Evolutionary conservation across 2,113 vertebrate species (phyloP), one percentile per base, ranked within the genome.

Genomic region (Anarhynchus alexandrinus): DNA sequence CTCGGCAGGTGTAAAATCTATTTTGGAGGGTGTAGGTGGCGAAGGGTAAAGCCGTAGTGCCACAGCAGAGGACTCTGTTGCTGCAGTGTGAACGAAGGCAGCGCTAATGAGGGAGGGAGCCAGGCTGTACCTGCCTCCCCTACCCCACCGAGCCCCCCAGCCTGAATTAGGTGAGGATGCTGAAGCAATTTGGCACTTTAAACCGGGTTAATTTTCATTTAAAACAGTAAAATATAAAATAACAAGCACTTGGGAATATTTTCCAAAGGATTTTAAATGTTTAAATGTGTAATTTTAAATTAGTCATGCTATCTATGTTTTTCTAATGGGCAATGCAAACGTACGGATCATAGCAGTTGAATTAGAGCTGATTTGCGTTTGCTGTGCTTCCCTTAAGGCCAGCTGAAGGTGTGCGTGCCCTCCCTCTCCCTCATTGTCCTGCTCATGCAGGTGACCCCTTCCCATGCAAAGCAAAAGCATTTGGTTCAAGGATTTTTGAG

Each of bases 311-410:
- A 19, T 26, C 32, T 71, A 0, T 58, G 5, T 64, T 45, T 62
- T 69, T 88, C 76, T 51, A 32, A 16, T 4, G 43, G 25, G 36
- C 20, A 71, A 5, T 36, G 65, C 57, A 79, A 45, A 47, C 10
- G 6, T 14, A 10, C 0, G 0, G 47, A 64, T 83, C 25, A 8
- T 10, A 72, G 59, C 0, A 2, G 23, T 10, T 43, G 74, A 61
- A 58, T 83, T 70, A 25, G 45, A 77, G 61, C 70, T 69, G 47
- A 5, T 54, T 76, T n/a, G 11, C 0, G 0, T 82, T 42, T 71
- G 21, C 65, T 74, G 34, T 36, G 77, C 58, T n/a, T 70, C 29
- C 58, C n/a, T 32, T n/a, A 10, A 67, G 62, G 58, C n/a, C 69
- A 82, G 59, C 58, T 71, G 57, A 30, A 81, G 55, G 23, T 47